A percentile compares a stretch with the other conserved stretches of the same genome.
These are phyloP conservation scores for Heteractis magnifica DNA, from an alignment of 92 coral and sea anemone genomes.

Conservation along the genomic window DNA sequence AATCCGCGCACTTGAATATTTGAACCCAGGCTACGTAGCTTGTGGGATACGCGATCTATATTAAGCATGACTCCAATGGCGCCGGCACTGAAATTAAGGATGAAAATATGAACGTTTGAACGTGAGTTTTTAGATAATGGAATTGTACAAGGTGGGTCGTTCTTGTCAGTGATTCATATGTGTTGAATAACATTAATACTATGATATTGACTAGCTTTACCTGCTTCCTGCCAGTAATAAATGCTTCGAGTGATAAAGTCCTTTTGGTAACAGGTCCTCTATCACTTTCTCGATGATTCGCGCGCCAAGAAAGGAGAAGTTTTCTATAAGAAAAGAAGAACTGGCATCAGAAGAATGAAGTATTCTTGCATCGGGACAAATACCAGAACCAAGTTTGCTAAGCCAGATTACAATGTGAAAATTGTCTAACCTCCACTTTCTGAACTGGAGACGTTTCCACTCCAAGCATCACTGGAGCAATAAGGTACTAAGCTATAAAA, in stretches of 20 bases:
- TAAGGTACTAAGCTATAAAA: slow-evolving; percentile 73
- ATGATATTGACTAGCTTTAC: slow-evolving; percentile 21
- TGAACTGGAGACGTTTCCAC: slow-evolving; percentile 79
- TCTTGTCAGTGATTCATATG: too few species aligned
- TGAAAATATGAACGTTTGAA: background rate
- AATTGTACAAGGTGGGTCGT: too few species aligned
- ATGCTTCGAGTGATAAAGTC: slow-evolving; percentile 66
- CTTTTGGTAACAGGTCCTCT: slow-evolving; percentile 62
- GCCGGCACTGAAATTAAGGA: slow-evolving; percentile 13
- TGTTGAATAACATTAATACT: background rate
- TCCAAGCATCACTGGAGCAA: slow-evolving; percentile 98
- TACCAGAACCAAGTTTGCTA: background rate
- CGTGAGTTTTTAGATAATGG: background rate
- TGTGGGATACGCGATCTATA: slow-evolving; percentile 66
- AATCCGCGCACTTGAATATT: slow-evolving; percentile 75
- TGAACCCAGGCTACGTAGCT: slow-evolving; percentile 48
- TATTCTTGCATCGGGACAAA: background rate
- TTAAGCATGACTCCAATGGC: slow-evolving; percentile 86
- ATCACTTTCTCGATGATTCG: slow-evolving; percentile 84
- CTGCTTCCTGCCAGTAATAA: slow-evolving; percentile 94
- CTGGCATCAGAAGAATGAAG: too few species aligned
- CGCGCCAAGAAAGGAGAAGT: slow-evolving; percentile 83
- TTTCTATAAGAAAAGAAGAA: slow-evolving; percentile 32
- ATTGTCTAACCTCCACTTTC: slow-evolving; percentile 50
- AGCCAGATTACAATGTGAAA: background rate